phyloP scores from a whole-genome alignment of 2,888 invertebrate genomes.

The Carcina quercana region DNA sequence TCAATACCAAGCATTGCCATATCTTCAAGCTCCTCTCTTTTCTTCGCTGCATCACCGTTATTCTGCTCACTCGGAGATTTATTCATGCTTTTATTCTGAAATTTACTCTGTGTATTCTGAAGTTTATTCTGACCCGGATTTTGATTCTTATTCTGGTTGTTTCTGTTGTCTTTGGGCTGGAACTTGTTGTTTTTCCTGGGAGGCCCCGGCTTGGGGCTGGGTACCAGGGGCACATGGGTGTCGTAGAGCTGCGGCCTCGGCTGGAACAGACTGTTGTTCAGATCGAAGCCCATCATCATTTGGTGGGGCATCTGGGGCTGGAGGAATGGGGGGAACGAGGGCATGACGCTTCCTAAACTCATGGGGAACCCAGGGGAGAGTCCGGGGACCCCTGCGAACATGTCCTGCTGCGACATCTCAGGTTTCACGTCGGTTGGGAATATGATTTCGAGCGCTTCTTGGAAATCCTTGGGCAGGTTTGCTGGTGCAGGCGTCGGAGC shows the following conservation, averaged over 20 bases:
- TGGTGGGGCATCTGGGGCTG: slow-evolving; percentile 30
- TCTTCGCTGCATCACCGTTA: slow-evolving; percentile 29
- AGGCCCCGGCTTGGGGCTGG: slow-evolving; percentile 25
- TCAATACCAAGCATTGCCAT: slow-evolving; percentile 91
- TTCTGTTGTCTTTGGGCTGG: slow-evolving; percentile 11
- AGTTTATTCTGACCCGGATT: slow-evolving; percentile 13
- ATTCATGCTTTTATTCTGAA: slow-evolving; percentile 4
- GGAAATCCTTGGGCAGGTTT: slow-evolving; percentile 76
- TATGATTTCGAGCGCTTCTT: slow-evolving; percentile 79
- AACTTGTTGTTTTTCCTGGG: slow-evolving; percentile 12
- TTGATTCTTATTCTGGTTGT: slow-evolving; percentile 12
- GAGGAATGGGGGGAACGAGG: slow-evolving; percentile 28
- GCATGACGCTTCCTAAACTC: slow-evolving; percentile 28
- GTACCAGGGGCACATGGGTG: slow-evolving; percentile 48
- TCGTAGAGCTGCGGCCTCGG: slow-evolving; percentile 51
- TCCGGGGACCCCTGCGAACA: slow-evolving; percentile 25
- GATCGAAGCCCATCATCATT: slow-evolving; percentile 54
- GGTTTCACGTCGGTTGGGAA: slow-evolving; percentile 67
- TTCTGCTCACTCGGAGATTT: not conserved
- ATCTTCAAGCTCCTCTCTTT: slow-evolving; percentile 79
- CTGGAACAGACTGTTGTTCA: slow-evolving; percentile 41
- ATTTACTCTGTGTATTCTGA: slow-evolving; percentile 20
- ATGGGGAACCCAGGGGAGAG: slow-evolving; percentile 23
- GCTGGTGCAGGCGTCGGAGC: slow-evolving; percentile 19
- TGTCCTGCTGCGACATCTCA: slow-evolving; percentile 22